These are phyloP conservation scores for Stegana nigrithorax DNA, from an alignment of 2,888 invertebrate species.

Conservation along the genomic window DNA sequence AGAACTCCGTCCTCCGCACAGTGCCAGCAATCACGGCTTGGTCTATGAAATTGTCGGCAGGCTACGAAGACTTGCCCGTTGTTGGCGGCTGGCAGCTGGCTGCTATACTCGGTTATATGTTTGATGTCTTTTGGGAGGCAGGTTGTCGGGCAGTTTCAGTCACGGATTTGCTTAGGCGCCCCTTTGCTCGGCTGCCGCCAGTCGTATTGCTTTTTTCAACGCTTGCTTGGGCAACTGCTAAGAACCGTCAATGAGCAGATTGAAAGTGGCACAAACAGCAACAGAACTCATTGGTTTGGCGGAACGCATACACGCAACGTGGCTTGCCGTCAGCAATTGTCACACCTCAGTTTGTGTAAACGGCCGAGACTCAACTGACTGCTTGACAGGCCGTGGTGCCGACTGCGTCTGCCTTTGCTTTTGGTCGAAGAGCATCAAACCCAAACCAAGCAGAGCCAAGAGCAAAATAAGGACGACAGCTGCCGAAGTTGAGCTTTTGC, in stretches of 20 bases:
- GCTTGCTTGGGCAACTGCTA: too few relatives aligned
- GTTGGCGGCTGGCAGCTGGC: neutral
- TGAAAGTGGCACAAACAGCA: neutral
- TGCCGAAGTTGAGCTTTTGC: constrained; percentile 26
- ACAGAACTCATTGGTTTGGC: constrained; percentile 11
- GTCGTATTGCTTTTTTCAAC: constrained; percentile 11
- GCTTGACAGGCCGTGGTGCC: constrained; percentile 14
- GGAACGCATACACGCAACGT: too few relatives aligned
- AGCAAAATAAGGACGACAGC: neutral
- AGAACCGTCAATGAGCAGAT: neutral
- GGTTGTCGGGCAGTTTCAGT: constrained; percentile 17
- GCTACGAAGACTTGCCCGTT: neutral
- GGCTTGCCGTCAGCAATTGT: constrained; percentile 34
- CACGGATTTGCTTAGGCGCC: too few relatives aligned
- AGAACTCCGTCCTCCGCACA: too few relatives aligned
- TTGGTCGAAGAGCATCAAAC: constrained; percentile 1
- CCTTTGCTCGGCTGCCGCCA: neutral
- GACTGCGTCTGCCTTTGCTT: constrained; percentile 6
- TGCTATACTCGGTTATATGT: too few relatives aligned
- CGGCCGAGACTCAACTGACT: constrained; percentile 66
- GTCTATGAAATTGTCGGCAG: neutral
- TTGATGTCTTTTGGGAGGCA: too few relatives aligned
- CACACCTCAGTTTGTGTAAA: constrained; percentile 61
- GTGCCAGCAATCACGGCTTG: too few relatives aligned
- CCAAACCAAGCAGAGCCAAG: neutral